Evolutionary conservation across 2,113 vertebrate genomes (phyloP).

Genomic region (human): DNA sequence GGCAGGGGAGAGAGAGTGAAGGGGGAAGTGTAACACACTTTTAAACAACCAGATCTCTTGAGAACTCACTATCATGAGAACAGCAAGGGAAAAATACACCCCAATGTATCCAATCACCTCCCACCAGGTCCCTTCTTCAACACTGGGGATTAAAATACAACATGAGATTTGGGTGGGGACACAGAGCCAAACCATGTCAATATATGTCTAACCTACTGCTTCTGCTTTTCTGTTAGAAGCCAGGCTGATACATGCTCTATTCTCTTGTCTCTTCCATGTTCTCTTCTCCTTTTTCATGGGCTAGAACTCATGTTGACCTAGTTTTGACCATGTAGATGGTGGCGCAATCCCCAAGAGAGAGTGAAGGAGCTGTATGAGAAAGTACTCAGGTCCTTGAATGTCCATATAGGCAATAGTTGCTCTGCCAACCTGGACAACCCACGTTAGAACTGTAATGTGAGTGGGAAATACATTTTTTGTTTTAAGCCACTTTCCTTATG

Average conservation of each 20-base stretch:
- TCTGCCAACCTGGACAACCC: background rate
- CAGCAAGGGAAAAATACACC: too few relatives aligned
- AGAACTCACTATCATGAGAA: too few relatives aligned
- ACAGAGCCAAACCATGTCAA: too few relatives aligned
- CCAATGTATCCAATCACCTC: too few relatives aligned
- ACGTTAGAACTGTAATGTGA: background rate
- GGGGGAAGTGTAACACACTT: too few relatives aligned
- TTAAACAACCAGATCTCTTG: too few relatives aligned
- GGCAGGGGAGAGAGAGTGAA: too few relatives aligned
- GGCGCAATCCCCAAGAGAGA: background rate
- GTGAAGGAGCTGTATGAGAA: background rate
- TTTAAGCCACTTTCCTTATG: background rate
- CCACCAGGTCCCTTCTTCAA: too few relatives aligned
- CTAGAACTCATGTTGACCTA: background rate
- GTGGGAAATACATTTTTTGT: background rate
- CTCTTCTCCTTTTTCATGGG: background rate
- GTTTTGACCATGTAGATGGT: background rate
- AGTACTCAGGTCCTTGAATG: background rate
- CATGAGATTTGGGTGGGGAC: too few relatives aligned
- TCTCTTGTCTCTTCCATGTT: background rate
- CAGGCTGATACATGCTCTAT: background rate
- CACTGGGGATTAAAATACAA: too few relatives aligned
- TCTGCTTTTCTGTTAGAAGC: background rate
- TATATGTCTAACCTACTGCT: background rate
- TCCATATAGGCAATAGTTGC: background rate